These are phyloP conservation scores for Sphyrna mokarran DNA, from an alignment of 2,113 vertebrate genomes.

Conservation along the genomic window DNA sequence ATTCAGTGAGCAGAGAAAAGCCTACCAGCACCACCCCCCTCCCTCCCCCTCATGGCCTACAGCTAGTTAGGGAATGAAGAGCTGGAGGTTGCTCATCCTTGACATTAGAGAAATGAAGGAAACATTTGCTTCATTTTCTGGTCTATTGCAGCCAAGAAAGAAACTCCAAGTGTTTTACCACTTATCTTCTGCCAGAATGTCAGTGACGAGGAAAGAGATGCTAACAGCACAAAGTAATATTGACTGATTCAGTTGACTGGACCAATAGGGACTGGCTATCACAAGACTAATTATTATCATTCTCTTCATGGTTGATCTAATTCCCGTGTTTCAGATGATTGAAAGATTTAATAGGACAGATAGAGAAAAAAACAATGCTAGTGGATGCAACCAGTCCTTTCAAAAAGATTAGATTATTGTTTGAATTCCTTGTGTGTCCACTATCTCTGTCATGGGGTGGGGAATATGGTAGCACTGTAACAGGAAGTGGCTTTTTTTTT, in stretches of 20 bases:
- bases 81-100: not conserved
- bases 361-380: no score
- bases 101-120: not conserved
- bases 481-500: not conserved
- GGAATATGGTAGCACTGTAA: not conserved
- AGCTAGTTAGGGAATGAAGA: not conserved
- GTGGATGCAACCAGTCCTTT: not conserved
- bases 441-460: not conserved
- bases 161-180: not conserved
- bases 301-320: not conserved
- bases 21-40: no score
- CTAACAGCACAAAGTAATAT: not conserved
- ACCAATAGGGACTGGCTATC: not conserved
- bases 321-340: not conserved
- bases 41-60: no score
- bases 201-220: not conserved
- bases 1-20: no score
- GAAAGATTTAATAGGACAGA: not conserved
- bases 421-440: not conserved
- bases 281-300: not conserved
- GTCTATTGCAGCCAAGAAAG: not conserved
- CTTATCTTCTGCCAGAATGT: not conserved
- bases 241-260: not conserved
- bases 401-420: not conserved
- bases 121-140: not conserved